Base-by-base conservation (phyloP, 2,888 invertebrate species). In the Augochlorella aurata region DNA sequence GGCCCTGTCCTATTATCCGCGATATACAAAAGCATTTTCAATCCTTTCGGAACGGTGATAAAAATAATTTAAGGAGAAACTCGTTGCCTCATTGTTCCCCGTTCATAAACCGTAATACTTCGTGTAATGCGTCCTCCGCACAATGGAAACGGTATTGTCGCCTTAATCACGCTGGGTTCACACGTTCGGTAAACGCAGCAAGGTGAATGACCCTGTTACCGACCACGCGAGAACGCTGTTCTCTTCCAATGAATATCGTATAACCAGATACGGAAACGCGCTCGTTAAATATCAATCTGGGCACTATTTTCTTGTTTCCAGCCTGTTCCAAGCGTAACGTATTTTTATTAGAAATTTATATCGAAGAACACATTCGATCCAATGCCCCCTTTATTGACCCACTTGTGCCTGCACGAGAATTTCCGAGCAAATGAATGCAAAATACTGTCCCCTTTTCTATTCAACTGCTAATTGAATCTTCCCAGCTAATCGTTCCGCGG, bases 301-400 rank as follows among this genome's bases (percentile, higher is more conserved):
- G 0, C 38, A 38, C 5, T 4, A 5, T 38, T 38, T 61, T 61
- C 29, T 61, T 61, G 9, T 24, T 16, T 24, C 1, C 29, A 2
- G 47, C 47, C 3, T 49, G 21, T 14, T 2, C 16, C 16, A 8
- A 16, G 16, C 24, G 29, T 16, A 12, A 16, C 14, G 29, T 16
- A 61, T 61, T 24, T 61, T 29, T 29, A 61, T 61, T 29, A 29
- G 61, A 61, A 29, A 29, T 61, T 61, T 61, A 61, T 61, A 61
- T 29, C 29, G 16, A 61, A 16, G 29, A 61, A 61, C 29, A 18
- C 29, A 61, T 61, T 61, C 29, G 29, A 61, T 29, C 61, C 29
- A 29, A 61, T 29, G 16, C 24, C 29, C 61, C 61, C 61, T 61
- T 61, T 29, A 61, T 61, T 61, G 61, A 61, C 61, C 61, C 61